Evolutionary conservation across 2,888 invertebrate species (phyloP).

Genomic region (Chydorus sphaericus): DNA sequence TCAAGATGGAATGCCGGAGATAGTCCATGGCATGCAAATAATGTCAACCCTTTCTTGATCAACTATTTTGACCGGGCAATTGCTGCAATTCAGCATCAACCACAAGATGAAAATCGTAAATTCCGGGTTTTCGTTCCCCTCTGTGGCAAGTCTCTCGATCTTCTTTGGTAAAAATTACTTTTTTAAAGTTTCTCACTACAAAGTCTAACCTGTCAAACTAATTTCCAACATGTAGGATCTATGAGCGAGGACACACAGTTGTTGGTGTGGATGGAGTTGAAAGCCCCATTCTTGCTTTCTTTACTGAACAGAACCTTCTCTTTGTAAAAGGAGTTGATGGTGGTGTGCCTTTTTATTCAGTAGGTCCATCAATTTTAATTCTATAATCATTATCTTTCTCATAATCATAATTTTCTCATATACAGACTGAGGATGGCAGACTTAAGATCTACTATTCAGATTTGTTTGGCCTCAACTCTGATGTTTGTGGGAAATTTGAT

Average conservation of each 20-base stretch:
- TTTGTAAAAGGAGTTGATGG: constrained; percentile 16
- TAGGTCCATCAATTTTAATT: background rate
- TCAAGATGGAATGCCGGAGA: constrained; percentile 16
- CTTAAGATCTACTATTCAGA: constrained; percentile 22
- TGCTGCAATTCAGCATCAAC: too few species aligned
- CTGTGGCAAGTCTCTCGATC: constrained; percentile 23
- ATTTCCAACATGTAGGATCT: constrained; percentile 18
- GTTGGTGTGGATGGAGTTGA: constrained; percentile 23
- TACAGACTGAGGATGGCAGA: constrained; percentile 18
- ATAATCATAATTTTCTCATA: background rate
- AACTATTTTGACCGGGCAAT: constrained; percentile 15
- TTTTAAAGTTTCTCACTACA: background rate
- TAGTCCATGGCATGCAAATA: constrained; percentile 19
- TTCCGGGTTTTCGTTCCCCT: constrained; percentile 22
- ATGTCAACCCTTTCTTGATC: constrained; percentile 18
- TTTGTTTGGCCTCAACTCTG: constrained; percentile 21
- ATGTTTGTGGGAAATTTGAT: constrained; percentile 23
- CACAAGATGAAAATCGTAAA: background rate
- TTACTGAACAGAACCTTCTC: constrained; percentile 19
- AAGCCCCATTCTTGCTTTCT: constrained; percentile 20
- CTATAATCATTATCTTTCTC: background rate
- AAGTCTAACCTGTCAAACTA: too few species aligned
- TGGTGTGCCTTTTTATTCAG: background rate
- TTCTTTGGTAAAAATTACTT: constrained; percentile 19
- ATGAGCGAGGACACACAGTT: constrained; percentile 22